Evolutionary conservation across 2,888 invertebrate genomes (phyloP), one percentile per base, ranked within the genome.

Genomic region (Chrysolina oricalcia): DNA sequence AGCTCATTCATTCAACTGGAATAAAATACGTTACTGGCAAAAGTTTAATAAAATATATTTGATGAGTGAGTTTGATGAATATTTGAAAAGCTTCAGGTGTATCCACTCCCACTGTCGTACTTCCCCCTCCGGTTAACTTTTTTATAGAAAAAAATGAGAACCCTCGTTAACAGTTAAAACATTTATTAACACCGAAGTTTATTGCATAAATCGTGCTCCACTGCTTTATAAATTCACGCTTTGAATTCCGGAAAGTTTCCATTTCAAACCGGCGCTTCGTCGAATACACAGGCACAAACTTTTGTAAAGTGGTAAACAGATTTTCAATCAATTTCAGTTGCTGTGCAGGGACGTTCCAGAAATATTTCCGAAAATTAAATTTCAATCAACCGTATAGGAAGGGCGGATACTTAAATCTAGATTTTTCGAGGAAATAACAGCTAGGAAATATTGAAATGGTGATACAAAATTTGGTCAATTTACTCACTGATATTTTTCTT

Each of bases 291-390:
- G 68, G 59, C 56, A 53, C 53, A 74, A 81, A 75, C 70, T 78
- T 81, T 72, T 69, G 75, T 72, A 72, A 74, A 76, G 75, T 78
- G 79, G 80, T 80, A 81, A 81, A 80, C 78, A 81, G 74, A 80
- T 80, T 80, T 79, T 78, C 80, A 70, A 80, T 79, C 75, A 78
- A 74, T 48, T 75, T 69, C 74, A 64, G 40, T 64, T 53, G 53
- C 71, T 53, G 59, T n/a, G 71, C 40, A 50, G 71, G 59, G 21
- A 17, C 65, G 53, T 41, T 13, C 13, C 35, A 64, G 50, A 71
- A 71, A 70, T 48, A 66, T 66, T 43, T 59, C n/a, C 59, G 27
- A 59, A 27, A 59, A 66, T 48, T 46, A 19, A 23, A 46, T 66
- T 41, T 46, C 41, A 66, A 43, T 43, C 23, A 46, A 48, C 50